These are phyloP conservation scores for Pteria penguin DNA, from an alignment of 2,888 invertebrate genomes.

Conservation along the genomic window DNA sequence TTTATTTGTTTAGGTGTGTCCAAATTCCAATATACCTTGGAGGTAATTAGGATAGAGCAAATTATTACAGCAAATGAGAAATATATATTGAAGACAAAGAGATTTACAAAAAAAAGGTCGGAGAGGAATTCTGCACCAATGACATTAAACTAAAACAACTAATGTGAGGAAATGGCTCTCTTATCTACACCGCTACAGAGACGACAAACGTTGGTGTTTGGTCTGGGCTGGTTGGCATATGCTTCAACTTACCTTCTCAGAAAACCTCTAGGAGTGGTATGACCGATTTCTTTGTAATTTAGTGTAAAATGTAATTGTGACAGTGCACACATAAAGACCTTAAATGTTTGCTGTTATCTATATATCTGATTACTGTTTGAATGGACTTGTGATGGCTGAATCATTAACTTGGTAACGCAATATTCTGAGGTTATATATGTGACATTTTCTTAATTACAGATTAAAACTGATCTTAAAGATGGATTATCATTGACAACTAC, in stretches of 20 bases:
- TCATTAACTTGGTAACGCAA: background rate
- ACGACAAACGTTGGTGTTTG: slow-evolving; percentile 69
- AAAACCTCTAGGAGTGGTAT: slow-evolving; percentile 81
- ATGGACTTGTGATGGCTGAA: background rate
- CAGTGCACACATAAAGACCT: no score
- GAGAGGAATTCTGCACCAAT: no score
- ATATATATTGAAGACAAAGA: no score
- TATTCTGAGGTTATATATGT: background rate
- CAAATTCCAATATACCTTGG: no score
- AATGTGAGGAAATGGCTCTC: no score
- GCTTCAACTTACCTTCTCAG: slow-evolving; percentile 80
- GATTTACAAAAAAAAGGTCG: no score
- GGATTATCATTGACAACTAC: slow-evolving; percentile 77
- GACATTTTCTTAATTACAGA: slow-evolving; percentile 58
- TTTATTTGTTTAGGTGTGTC: no score
- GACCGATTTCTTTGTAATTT: no score
- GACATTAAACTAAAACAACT: no score
- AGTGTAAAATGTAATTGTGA: no score
- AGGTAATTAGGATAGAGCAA: no score
- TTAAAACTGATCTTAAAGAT: slow-evolving; percentile 80
- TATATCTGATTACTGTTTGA: background rate
- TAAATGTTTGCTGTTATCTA: background rate
- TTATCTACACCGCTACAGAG: slow-evolving; percentile 43
- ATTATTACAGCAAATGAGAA: no score
- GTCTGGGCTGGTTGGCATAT: slow-evolving; percentile 78